A percentile compares a stretch with the other conserved stretches of the same genome.
These are phyloP conservation scores for Galerucella calmariensis DNA, from an alignment of 2,888 invertebrate genomes.

Conservation along the genomic window DNA sequence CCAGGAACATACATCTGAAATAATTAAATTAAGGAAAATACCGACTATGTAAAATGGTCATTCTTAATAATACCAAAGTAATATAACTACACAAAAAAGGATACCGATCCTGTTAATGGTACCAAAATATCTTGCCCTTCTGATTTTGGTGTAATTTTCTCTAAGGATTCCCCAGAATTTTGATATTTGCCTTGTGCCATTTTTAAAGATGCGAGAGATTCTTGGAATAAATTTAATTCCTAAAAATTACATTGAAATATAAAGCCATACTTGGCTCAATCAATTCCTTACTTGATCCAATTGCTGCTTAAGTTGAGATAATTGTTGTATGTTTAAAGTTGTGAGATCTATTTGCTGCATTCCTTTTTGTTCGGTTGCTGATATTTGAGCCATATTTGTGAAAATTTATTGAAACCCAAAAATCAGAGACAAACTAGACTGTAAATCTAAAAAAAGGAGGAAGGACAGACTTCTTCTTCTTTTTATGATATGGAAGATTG, in stretches of 20 bases:
- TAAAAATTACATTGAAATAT: conserved; percentile 59
- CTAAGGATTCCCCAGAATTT: conserved; percentile 86
- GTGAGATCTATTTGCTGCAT: conserved; percentile 84
- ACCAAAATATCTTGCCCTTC: conserved; percentile 89
- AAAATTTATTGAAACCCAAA: neutral
- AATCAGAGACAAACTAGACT: neutral
- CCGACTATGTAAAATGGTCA: neutral
- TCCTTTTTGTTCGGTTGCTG: conserved; percentile 72
- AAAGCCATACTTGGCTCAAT: neutral
- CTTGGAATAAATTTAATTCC: conserved; percentile 90
- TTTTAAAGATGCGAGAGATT: conserved; percentile 89
- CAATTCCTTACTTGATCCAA: conserved; percentile 78
- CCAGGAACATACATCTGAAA: conserved; percentile 94
- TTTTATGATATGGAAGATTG: neutral
- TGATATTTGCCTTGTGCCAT: conserved; percentile 91
- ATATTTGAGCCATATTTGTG: conserved; percentile 71
- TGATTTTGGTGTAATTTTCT: conserved; percentile 79
- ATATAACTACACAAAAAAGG: conserved; percentile 54
- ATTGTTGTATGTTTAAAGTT: conserved; percentile 82
- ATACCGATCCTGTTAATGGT: conserved; percentile 91
- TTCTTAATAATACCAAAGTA: conserved; percentile 1
- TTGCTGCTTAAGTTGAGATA: conserved; percentile 86
- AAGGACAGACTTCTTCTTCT: neutral
- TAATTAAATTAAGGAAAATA: conserved; percentile 44
- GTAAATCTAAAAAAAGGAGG: neutral